phyloP scores from a whole-genome alignment of 2,888 invertebrate genomes.

The Hypercompe scribonia region DNA sequence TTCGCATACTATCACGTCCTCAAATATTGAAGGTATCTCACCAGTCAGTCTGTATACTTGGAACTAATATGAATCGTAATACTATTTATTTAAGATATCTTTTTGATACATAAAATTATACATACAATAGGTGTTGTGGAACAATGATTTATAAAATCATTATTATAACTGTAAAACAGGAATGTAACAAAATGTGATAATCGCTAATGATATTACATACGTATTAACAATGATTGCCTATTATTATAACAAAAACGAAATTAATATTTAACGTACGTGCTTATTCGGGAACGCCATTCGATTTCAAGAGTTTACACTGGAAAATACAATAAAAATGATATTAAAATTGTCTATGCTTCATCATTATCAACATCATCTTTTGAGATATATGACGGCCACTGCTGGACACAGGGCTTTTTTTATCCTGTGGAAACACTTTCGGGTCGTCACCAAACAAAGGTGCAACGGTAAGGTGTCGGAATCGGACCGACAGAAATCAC shows the following conservation, averaged over 20 bases:
- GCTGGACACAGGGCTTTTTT: too few relatives aligned
- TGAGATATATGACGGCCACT: too few relatives aligned
- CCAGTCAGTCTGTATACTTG: too few relatives aligned
- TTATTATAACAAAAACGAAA: neutral
- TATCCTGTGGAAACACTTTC: too few relatives aligned
- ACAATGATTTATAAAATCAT: neutral
- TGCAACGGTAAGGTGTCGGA: too few relatives aligned
- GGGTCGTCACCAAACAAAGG: too few relatives aligned
- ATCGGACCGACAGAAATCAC: too few relatives aligned
- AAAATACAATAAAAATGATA: conserved; percentile 41
- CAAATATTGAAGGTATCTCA: too few relatives aligned
- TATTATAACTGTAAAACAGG: conserved; percentile 32
- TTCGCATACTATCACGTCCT: too few relatives aligned
- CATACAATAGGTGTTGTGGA: neutral
- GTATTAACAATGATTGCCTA: neutral
- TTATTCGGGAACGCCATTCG: conserved; percentile 49
- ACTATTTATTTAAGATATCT: neutral
- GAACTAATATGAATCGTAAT: neutral
- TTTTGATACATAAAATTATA: neutral
- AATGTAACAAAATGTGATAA: conserved; percentile 40
- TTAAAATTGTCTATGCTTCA: neutral
- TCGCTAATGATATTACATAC: conserved; percentile 9
- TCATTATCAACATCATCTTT: too few relatives aligned
- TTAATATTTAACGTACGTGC: neutral
- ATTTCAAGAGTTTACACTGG: conserved; percentile 68